These are phyloP conservation scores for Neolamprologus variostigma DNA, from an alignment of 2,113 vertebrate species.

Conservation along the genomic window DNA sequence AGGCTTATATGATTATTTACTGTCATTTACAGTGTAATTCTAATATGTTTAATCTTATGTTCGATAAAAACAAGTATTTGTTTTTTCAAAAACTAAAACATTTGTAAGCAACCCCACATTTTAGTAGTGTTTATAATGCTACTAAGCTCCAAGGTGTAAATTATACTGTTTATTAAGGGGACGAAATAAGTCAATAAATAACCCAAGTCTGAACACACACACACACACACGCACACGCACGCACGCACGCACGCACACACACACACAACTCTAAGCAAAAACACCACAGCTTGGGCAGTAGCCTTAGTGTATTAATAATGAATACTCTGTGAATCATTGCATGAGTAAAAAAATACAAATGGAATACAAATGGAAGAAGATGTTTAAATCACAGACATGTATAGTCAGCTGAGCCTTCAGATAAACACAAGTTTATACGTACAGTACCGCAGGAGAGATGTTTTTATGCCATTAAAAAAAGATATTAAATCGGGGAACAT, in stretches of 20 bases:
- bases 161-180: background rate
- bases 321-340: slow-evolving; percentile 47
- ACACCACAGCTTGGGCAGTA: slow-evolving; percentile 28
- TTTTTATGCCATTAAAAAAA: slow-evolving; percentile 8
- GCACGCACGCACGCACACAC: accelerated
- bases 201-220: background rate
- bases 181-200: background rate
- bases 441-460: slow-evolving; percentile 32
- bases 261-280: background rate
- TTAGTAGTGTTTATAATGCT: background rate
- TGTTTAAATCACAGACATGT: slow-evolving; percentile 54
- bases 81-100: background rate
- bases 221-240: accelerated
- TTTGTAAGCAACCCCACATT: background rate
- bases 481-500: slow-evolving; percentile 20
- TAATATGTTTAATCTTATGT: background rate
- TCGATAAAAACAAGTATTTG: background rate
- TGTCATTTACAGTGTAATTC: background rate
- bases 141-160: background rate
- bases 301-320: slow-evolving; percentile 44
- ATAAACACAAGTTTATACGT: slow-evolving; percentile 45
- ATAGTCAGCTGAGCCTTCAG: slow-evolving; percentile 38
- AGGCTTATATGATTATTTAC: background rate
- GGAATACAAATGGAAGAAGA: slow-evolving; percentile 49
- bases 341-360: slow-evolving; percentile 41